Evolutionary conservation across 30 jellyfish, hydroid and myxozoan species (phyloP), one percentile per base, ranked within the genome.

Genomic region (Hydractinia echinata): DNA sequence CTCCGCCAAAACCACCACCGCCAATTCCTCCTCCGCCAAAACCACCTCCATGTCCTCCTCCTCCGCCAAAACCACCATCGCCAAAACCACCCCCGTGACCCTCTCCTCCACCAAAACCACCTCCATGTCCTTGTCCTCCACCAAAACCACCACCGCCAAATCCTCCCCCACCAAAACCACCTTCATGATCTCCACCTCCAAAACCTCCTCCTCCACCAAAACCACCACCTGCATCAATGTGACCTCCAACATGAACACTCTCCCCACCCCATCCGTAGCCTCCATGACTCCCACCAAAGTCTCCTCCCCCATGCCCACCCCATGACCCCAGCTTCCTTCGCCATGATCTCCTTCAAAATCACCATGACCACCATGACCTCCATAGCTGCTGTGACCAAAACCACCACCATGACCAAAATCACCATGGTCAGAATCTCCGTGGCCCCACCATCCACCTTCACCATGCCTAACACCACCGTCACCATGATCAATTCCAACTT

Each of bases 371-470:
- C 74, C 74, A 30, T 30, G 44, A 4, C 74, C 74, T n/a, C 74
- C 74, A 64, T 13, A 7, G 39, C 74, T 51, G 39, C 0, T 51
- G 39, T 64, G 74, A 64, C 74, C 6, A 13, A 44, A 44, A 64
- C 74, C 74, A 6, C 74, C 74, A 7, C 74, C 74, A 64, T 64
- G 74, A 64, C 74, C 74, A 64, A 1, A 64, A 51, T 64, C 74
- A 64, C 74, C 39, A 64, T 64, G 74, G 10, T 64, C 74, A n/a
- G 74, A 7, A n/a, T 64, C 74, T 64, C 74, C 74, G 16, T 64
- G 74, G 39, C 74, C 74, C 74, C 74, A 64, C 74, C 74, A 64
- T 13, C 74, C 6, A 64, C 74, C 74, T 64, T 64, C 74, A 64
- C 74, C 74, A 64, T 64, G 74, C 5, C 74, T 6, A 64, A 64